Percentiles rank a stretch among this genome's conserved stretches.
phyloP scores from a whole-genome alignment of 2,113 vertebrate species.

The Manacus vitellinus region DNA sequence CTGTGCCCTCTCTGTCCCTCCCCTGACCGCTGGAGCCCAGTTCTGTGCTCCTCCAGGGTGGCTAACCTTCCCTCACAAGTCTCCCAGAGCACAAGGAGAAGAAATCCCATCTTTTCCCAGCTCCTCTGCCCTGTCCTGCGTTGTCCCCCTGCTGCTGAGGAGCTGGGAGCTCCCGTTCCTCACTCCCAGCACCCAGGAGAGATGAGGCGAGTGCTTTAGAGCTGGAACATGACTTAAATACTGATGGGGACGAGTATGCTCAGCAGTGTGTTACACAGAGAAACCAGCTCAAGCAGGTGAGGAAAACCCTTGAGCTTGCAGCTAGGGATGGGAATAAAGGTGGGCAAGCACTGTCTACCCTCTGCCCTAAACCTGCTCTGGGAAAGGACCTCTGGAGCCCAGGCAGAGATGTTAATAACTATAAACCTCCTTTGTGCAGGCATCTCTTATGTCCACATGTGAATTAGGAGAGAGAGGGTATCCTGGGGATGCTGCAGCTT shows the following conservation, averaged over 20 bases:
- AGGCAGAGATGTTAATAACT: neutral
- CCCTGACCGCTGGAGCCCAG: neutral
- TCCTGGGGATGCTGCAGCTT: neutral
- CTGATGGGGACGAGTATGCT: neutral
- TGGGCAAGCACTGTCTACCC: neutral
- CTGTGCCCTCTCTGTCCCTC: neutral
- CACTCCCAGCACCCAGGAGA: neutral
- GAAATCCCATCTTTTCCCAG: neutral
- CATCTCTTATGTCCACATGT: neutral
- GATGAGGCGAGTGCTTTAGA: neutral
- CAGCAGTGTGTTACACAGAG: neutral
- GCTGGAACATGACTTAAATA: neutral
- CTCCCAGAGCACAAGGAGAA: neutral
- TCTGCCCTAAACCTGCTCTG: neutral
- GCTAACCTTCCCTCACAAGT: neutral
- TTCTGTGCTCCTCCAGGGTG: fast-evolving
- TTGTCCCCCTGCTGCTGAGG: fast-evolving
- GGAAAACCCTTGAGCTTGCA: neutral
- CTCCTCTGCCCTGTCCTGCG: neutral
- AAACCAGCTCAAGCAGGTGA: neutral
- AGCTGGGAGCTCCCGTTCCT: neutral
- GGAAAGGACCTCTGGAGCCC: neutral
- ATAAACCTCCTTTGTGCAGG: fast-evolving
- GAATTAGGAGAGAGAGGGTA: fast-evolving
- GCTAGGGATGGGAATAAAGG: neutral